Evolutionary conservation across 2,888 invertebrate species (phyloP).

Genomic region (Parnassius orleans): DNA sequence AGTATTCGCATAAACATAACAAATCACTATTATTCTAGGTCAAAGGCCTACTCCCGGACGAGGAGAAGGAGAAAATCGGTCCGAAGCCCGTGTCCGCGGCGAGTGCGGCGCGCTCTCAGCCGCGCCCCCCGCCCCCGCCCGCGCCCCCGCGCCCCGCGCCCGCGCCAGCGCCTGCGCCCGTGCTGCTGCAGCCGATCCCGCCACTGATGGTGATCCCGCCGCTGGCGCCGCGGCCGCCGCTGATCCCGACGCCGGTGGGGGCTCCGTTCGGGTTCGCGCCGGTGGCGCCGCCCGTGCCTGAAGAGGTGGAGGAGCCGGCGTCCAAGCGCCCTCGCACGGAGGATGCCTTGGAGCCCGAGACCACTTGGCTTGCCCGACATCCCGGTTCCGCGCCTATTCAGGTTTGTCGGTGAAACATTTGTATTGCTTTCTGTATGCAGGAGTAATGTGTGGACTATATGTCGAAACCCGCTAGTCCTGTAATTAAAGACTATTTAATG

Average conservation of each 20-base stretch:
- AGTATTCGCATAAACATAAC: too few relatives aligned
- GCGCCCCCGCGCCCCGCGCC: conserved; percentile 35
- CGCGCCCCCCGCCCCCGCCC: conserved; percentile 39
- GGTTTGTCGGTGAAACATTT: conserved; percentile 63
- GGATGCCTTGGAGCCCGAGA: conserved; percentile 95
- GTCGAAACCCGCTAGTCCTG: too few relatives aligned
- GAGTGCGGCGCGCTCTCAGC: conserved; percentile 29
- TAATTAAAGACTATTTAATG: too few relatives aligned
- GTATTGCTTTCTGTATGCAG: too few relatives aligned
- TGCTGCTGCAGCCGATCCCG: conserved; percentile 66
- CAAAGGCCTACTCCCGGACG: conserved; percentile 95
- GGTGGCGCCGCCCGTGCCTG: conserved; percentile 34
- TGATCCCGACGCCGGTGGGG: conserved; percentile 66
- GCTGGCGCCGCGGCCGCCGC: conserved; percentile 61
- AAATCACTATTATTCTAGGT: conserved; percentile 43
- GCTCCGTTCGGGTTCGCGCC: conserved; percentile 41
- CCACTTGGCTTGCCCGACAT: conserved; percentile 63
- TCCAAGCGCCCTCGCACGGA: conserved; percentile 94
- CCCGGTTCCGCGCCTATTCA: conserved; percentile 54
- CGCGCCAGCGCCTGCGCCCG: conserved; percentile 36
- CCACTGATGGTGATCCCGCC: conserved; percentile 78
- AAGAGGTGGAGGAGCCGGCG: conserved; percentile 87
- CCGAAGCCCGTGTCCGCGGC: conserved; percentile 86
- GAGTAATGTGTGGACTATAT: too few relatives aligned
- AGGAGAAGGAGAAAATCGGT: conserved; percentile 98